Evolutionary conservation across 2,888 invertebrate species (phyloP), one percentile per base, ranked within the genome.

Genomic region (Lochmaea capreae): DNA sequence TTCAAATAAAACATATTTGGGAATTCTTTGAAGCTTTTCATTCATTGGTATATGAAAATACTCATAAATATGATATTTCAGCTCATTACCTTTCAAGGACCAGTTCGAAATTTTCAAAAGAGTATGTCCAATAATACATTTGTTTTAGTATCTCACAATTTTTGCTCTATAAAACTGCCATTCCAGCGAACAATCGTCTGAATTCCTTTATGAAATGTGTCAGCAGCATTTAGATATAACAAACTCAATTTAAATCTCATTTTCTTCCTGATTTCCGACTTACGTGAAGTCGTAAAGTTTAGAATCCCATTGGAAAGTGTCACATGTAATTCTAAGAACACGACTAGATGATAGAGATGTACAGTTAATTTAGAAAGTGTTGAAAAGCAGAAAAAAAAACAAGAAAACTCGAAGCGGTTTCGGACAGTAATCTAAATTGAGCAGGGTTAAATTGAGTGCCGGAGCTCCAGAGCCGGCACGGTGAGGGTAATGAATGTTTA

Each of bases 381-480:
- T 83, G 85, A 85, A 79, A 79, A 79, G 79, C 76, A 79, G 80
- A 79, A 80, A 78, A 81, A 78, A 81, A 82, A 62, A 83, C 83
- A 83, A 82, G 82, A 80, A 81, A 82, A 80, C 75, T 79, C 58
- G 81, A 82, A 82, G 81, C 81, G 84, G 82, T 82, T 82, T 85
- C 83, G 84, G 85, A 84, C 85, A 83, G 85, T 86, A 86, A 86
- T 86, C 86, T 84, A 85, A 86, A 86, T 86, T 86, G 86, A 86
- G 84, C 83, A 80, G 85, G 84, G 84, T 85, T 86, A 86, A 86
- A 86, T 85, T 85, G 86, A 84, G 84, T 85, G 83, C 84, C 83
- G 84, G 83, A 83, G 83, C 76, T 75, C 75, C 63, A 62, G 61
- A 61, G 61, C n/a, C 61, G 61, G 78, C 79, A 75, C 79, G 78